phyloP scores from a whole-genome alignment of 2,888 invertebrate genomes.

The Hololepta plana region DNA sequence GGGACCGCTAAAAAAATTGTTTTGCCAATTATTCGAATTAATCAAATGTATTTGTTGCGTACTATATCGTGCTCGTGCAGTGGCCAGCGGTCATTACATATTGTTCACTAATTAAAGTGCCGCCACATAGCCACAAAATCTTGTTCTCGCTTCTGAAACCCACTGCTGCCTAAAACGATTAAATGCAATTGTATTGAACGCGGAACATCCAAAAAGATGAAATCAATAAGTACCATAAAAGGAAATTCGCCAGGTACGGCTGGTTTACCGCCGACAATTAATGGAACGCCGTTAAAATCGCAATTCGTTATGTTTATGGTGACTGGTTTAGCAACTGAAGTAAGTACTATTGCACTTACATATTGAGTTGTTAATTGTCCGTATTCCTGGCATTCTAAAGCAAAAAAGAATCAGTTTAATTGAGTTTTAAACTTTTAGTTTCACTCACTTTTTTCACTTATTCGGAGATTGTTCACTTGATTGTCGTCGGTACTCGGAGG shows the following conservation, averaged over 20 bases:
- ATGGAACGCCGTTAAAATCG: conserved; percentile 29
- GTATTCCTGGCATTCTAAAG: conserved; percentile 39
- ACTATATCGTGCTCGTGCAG: conserved; percentile 23
- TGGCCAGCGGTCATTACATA: conserved; percentile 42
- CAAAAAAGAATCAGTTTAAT: no score
- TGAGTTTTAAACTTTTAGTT: background rate
- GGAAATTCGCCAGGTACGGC: conserved; percentile 38
- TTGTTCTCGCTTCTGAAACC: conserved; percentile 20
- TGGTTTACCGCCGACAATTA: conserved; percentile 38
- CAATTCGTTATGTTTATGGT: conserved; percentile 32
- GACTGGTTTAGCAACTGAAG: conserved; percentile 29
- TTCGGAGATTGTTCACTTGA: conserved; percentile 7
- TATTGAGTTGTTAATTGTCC: conserved; percentile 28
- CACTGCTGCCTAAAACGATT: conserved; percentile 23
- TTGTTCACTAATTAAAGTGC: conserved; percentile 32
- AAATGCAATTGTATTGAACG: conserved; percentile 1
- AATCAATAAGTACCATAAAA: conserved; percentile 32
- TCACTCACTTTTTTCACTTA: conserved; percentile 19
- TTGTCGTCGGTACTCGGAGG: conserved; percentile 9
- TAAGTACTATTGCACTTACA: conserved; percentile 33
- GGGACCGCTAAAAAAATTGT: conserved; percentile 23
- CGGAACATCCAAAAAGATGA: conserved; percentile 1
- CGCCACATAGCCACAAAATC: conserved; percentile 31
- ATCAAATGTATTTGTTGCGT: conserved; percentile 13
- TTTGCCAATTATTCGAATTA: no score